Evolutionary conservation across 2,113 vertebrate genomes (phyloP).

Genomic region (Petroica traversi): DNA sequence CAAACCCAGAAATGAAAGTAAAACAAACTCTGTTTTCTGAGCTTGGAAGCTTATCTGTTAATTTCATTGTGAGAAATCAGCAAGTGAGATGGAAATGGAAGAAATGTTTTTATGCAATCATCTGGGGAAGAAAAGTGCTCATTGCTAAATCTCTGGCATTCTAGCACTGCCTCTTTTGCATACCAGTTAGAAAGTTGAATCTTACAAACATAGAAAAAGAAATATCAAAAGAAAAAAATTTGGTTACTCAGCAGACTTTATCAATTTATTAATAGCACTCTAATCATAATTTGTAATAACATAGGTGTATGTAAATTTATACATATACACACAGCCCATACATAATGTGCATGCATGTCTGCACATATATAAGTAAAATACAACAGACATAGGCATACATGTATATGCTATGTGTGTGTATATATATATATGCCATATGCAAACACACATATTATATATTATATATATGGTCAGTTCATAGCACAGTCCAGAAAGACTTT

Average conservation of each 20-base stretch:
- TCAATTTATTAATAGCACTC: conserved; percentile 70
- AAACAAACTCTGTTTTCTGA: conserved; percentile 20
- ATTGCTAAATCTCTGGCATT: conserved; percentile 22
- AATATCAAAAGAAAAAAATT: conserved; percentile 51
- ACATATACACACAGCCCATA: conserved; percentile 76
- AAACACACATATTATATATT: conserved; percentile 66
- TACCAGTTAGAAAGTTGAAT: conserved; percentile 34
- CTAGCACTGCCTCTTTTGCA: conserved; percentile 38
- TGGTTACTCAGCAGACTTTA: conserved; percentile 70
- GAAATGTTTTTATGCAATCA: conserved; percentile 44
- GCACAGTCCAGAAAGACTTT: conserved; percentile 58
- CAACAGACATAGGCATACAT: conserved; percentile 74
- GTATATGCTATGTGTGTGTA: conserved; percentile 65
- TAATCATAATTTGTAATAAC: conserved; percentile 67
- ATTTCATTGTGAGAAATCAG: conserved; percentile 43
- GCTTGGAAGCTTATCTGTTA: conserved; percentile 2
- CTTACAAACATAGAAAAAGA: conserved; percentile 49
- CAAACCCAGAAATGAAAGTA: background rate
- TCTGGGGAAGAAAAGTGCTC: conserved; percentile 36
- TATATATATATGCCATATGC: conserved; percentile 66
- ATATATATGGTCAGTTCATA: conserved; percentile 61
- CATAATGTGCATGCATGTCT: conserved; percentile 63
- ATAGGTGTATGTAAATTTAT: conserved; percentile 71
- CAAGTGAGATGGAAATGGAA: background rate
- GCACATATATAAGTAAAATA: conserved; percentile 76